Evolutionary conservation across 2,888 invertebrate genomes (phyloP).

Genomic region (Phania funesta): DNA sequence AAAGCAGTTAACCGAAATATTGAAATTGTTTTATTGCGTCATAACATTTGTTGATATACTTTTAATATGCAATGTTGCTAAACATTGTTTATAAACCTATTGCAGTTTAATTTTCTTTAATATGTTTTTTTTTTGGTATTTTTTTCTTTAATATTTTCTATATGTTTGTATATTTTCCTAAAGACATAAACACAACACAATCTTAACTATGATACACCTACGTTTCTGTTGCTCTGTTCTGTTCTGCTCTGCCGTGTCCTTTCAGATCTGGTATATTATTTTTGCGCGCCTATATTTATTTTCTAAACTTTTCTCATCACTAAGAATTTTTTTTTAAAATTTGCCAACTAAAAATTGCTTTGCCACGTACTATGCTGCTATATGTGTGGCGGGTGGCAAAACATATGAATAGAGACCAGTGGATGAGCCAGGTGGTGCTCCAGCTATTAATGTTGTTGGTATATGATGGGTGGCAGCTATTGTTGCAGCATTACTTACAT

Average conservation of each 20-base stretch:
- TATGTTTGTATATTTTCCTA: constrained; percentile 53
- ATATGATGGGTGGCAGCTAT: constrained; percentile 72
- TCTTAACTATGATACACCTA: constrained; percentile 54
- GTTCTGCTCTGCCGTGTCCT: constrained; percentile 5
- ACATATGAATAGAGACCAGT: constrained; percentile 78
- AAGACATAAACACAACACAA: constrained; percentile 61
- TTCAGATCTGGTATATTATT: constrained; percentile 56
- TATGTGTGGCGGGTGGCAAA: constrained; percentile 78
- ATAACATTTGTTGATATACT: constrained; percentile 41
- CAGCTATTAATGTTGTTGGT: constrained; percentile 72
- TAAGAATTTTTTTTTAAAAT: constrained; percentile 48
- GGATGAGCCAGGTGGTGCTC: constrained; percentile 72
- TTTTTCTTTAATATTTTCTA: constrained; percentile 49
- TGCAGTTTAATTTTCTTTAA: not conserved
- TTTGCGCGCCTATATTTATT: constrained; percentile 61
- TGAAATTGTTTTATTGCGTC: constrained; percentile 6
- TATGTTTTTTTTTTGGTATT: constrained; percentile 34
- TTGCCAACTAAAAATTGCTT: constrained; percentile 69
- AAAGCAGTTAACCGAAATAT: constrained; percentile 55
- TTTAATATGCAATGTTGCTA: constrained; percentile 38
- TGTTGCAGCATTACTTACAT: constrained; percentile 69
- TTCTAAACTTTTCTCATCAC: not conserved
- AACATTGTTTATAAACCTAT: constrained; percentile 48
- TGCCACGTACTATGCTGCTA: constrained; percentile 76
- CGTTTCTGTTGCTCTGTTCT: not conserved